Evolutionary conservation across 2,113 vertebrate species (phyloP).

Genomic region (Channa argus): DNA sequence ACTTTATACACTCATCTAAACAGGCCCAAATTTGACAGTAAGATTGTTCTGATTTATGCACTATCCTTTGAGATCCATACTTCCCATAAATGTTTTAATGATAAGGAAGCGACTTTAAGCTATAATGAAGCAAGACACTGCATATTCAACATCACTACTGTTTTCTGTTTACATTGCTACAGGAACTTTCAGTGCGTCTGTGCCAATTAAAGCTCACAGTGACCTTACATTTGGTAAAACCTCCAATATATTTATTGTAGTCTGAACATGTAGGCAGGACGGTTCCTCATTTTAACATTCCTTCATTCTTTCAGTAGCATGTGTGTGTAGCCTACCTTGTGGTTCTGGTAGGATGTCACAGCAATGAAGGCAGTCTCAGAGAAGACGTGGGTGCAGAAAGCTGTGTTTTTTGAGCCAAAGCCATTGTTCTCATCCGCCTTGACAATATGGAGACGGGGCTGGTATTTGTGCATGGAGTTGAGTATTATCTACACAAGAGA

Average conservation of each 20-base stretch:
- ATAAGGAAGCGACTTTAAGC: neutral
- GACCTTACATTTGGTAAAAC: neutral
- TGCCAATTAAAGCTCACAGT: neutral
- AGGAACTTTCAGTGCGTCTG: neutral
- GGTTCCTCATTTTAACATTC: neutral
- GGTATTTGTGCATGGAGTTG: conserved; percentile 99
- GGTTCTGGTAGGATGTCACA: conserved; percentile 98
- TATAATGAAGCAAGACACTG: neutral
- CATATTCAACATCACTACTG: neutral
- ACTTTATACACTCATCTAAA: conserved; percentile 5
- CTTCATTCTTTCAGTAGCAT: neutral
- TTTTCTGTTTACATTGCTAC: neutral
- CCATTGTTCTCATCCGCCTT: conserved; percentile 98
- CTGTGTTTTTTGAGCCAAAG: conserved; percentile 96
- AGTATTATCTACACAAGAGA: conserved; percentile 90
- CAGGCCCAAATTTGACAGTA: conserved; percentile 9
- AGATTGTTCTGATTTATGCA: conserved; percentile 14
- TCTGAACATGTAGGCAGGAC: neutral
- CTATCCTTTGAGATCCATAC: neutral
- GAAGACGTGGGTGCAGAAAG: conserved; percentile 96
- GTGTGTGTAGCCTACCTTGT: conserved; percentile 86
- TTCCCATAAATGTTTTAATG: conserved; percentile 27
- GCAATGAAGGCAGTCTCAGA: conserved; percentile 96
- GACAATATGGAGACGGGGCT: conserved; percentile 96
- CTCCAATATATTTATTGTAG: neutral